Percentiles rank a stretch among this genome's conserved stretches.
phyloP scores from a whole-genome alignment of 2,797 vertebrate genomes.

The Malacoctenus gilli region DNA sequence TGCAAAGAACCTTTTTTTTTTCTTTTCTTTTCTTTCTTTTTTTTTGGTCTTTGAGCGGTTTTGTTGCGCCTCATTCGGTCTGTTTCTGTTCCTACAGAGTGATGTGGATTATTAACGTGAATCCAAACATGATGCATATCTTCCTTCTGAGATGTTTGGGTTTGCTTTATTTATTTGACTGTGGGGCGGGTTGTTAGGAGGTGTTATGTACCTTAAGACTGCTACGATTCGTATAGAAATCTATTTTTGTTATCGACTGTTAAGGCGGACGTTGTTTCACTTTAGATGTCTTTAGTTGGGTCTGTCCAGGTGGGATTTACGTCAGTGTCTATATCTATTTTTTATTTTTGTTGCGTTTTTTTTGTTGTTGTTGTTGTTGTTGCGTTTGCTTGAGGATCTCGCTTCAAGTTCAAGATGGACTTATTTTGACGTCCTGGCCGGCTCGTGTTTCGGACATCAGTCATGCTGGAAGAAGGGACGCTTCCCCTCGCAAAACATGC shows the following conservation, averaged over 20 bases:
- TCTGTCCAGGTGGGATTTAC: conserved; percentile 56
- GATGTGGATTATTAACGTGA: conserved; percentile 75
- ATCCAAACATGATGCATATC: conserved; percentile 79
- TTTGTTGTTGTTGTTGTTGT: no score
- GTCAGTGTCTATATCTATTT: conserved; percentile 65
- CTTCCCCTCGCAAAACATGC: conserved; percentile 57
- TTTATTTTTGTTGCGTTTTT: no score
- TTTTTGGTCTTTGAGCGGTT: no score
- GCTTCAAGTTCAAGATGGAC: conserved; percentile 49
- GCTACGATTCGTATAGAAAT: conserved; percentile 81
- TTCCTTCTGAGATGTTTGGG: conserved; percentile 70
- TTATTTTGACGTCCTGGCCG: conserved; percentile 56
- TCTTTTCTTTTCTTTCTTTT: conserved; percentile 85
- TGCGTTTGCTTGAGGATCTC: conserved; percentile 58
- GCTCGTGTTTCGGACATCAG: conserved; percentile 55
- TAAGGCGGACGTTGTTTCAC: conserved; percentile 64
- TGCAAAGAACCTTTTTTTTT: conserved; percentile 87
- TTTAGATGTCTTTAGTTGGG: conserved; percentile 65
- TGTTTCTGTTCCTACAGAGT: conserved; percentile 78
- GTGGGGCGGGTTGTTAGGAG: conserved; percentile 18
- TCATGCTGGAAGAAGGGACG: conserved; percentile 59
- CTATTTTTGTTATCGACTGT: conserved; percentile 83
- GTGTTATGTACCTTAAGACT: conserved; percentile 69
- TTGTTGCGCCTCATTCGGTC: conserved; percentile 77
- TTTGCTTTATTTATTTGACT: conserved; percentile 81